phyloP scores from a whole-genome alignment of 2,113 vertebrate genomes.

The Ginglymostoma cirratum region DNA sequence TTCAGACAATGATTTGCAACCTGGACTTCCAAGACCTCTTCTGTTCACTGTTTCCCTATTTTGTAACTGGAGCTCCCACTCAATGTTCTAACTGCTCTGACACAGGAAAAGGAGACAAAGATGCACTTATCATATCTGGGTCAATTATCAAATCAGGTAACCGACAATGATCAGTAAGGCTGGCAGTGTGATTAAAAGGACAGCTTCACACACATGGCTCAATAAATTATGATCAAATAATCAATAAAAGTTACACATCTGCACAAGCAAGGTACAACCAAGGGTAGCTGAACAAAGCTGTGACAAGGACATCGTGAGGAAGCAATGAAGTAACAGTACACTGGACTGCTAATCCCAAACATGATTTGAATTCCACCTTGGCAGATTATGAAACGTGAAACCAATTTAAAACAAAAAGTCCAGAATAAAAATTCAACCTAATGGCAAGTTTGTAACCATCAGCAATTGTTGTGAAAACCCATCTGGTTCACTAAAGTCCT shows the following conservation, averaged over 20 bases:
- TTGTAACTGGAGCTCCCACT: neutral
- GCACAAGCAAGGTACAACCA: neutral
- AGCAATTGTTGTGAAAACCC: too few species aligned
- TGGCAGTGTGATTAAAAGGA: neutral
- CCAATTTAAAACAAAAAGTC: too few species aligned
- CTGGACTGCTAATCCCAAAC: too few species aligned
- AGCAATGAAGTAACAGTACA: too few species aligned
- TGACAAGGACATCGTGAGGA: neutral
- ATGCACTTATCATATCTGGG: too few species aligned
- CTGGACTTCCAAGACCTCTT: neutral
- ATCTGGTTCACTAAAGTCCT: too few species aligned
- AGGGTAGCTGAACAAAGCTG: neutral
- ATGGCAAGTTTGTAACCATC: too few species aligned
- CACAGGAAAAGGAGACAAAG: neutral
- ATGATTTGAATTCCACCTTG: too few species aligned
- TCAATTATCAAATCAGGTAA: neutral
- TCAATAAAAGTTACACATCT: neutral
- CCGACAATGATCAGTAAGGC: neutral
- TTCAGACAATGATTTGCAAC: neutral
- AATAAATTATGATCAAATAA: neutral
- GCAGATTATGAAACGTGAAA: too few species aligned
- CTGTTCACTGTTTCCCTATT: neutral
- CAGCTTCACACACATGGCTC: neutral
- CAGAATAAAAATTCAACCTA: too few species aligned
- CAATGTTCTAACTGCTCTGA: neutral